Percentiles rank a stretch among this genome's conserved stretches.
Conservation (phyloP, 2,797 vertebrate genomes). For the Geotrypetes seraphini region DNA sequence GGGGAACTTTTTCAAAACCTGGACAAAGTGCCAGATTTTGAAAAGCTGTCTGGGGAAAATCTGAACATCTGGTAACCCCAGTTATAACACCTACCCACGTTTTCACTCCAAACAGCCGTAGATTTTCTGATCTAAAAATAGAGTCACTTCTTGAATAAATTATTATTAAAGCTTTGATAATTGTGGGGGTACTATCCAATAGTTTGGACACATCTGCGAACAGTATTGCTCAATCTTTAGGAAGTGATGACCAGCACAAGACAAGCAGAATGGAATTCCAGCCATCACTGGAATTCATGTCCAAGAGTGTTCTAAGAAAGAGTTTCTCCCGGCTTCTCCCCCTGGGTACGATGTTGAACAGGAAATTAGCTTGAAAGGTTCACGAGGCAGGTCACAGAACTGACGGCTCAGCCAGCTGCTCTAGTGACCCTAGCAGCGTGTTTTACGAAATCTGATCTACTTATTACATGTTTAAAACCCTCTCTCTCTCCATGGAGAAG, state of each 20-base stretch:
- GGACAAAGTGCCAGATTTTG: too few species aligned
- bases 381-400: constrained; percentile 48
- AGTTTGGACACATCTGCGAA: too few species aligned
- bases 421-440: constrained; percentile 51
- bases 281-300: constrained; percentile 64
- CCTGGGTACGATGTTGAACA: constrained; percentile 53
- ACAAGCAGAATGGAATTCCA: constrained; percentile 54
- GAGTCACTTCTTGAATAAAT: too few species aligned
- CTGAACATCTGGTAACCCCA: too few species aligned
- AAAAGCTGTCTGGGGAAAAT: too few species aligned
- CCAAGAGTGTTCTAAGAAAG: constrained; percentile 49
- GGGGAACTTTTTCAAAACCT: too few species aligned
- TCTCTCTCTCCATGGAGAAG: constrained; percentile 33
- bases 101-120: too few species aligned
- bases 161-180: too few species aligned
- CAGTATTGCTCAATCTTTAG: background rate
- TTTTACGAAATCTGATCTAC: constrained; percentile 59
- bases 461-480: constrained; percentile 50
- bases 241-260: constrained; percentile 38
- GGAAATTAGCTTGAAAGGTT: constrained; percentile 60
- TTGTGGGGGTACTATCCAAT: too few species aligned
- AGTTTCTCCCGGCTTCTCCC: constrained; percentile 45
- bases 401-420: constrained; percentile 55
- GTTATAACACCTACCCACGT: too few species aligned
- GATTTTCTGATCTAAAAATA: too few species aligned